These are phyloP conservation scores for Brachyistius frenatus DNA, from an alignment of 2,113 vertebrate genomes.

Conservation along the genomic window DNA sequence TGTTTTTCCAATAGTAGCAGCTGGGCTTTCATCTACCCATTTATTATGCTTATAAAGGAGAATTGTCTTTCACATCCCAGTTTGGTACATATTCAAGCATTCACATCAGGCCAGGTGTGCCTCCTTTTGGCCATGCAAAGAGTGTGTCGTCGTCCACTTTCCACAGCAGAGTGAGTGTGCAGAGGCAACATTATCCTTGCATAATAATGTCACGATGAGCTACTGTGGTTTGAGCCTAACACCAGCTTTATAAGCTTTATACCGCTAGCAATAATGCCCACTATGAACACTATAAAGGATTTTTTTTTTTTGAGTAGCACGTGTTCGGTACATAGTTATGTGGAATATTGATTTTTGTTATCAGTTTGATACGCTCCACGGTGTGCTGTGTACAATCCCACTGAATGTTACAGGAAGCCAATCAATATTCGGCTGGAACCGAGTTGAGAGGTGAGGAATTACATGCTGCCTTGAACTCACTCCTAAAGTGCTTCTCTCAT, in stretches of 20 bases:
- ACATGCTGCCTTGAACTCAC: conserved; percentile 76
- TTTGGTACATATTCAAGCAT: conserved; percentile 77
- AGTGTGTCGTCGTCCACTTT: conserved; percentile 63
- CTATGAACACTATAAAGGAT: conserved; percentile 62
- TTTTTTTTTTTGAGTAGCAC: conserved; percentile 53
- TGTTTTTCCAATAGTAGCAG: conserved; percentile 78
- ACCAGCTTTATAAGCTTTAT: conserved; percentile 56
- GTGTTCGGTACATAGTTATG: conserved; percentile 51
- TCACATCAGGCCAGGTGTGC: conserved; percentile 81
- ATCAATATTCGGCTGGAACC: conserved; percentile 40
- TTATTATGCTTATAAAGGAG: conserved; percentile 77
- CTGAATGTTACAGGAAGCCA: conserved; percentile 51
- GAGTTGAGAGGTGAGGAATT: conserved; percentile 60
- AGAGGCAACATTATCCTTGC: conserved; percentile 64
- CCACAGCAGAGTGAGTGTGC: conserved; percentile 61
- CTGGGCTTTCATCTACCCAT: conserved; percentile 77
- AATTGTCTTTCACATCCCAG: conserved; percentile 73
- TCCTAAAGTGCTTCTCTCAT: conserved; percentile 80
- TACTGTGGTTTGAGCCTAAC: conserved; percentile 54
- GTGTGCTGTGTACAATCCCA: conserved; percentile 50
- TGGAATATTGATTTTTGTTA: conserved; percentile 49
- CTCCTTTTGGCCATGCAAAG: conserved; percentile 81
- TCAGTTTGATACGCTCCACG: conserved; percentile 65
- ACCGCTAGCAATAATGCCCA: conserved; percentile 54
- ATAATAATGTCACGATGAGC: conserved; percentile 61